Base-by-base conservation (phyloP, 2,888 invertebrate species). In the Diarsia rubi region DNA sequence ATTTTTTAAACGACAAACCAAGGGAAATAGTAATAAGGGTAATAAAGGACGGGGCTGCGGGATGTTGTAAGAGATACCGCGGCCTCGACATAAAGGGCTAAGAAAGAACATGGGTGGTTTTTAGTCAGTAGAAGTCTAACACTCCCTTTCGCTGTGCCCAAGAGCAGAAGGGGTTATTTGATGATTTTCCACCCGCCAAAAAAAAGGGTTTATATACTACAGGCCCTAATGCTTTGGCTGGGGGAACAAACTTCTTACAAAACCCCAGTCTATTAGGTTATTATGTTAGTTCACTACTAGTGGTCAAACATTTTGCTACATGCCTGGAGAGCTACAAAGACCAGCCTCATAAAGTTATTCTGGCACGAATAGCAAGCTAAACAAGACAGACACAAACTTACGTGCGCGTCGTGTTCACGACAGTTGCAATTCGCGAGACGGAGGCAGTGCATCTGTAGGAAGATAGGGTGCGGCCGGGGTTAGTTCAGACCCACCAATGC, bases 371-470 rank as follows among this genome's bases (percentile, higher is more conserved):
- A 37, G 59, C 14, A 54, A 42, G 16, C 27, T 24, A 6, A 24
- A 72, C 81, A 75, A 82, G 37, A 84, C 81, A 70, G 59, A 14
- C 27, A 67, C 69, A 76, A 69, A 95, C 96, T 96, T 92, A 96
- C 96, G 83, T 94, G 93, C 89, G 90, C 89, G 85, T 91, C 90
- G 91, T 93, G 93, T 90, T 91, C 89, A 86, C 91, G 93, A 88
- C 93, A 94, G 90, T 92, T 90, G 93, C 94, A 93, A 87, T 90
- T 88, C 76, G 93, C 70, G 84, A 92, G 92, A 59, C 94, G 94
- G 82, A 95, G 93, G 88, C 91, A 89, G 90, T 94, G 91, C 92
- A 96, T 95, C 96, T 96, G 94, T 81, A 89, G 88, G 88, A 84
- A 90, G 84, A 83, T 63, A 60, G 73, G 76, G 88, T 81, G 87